Percentiles rank a stretch among this genome's conserved stretches.
phyloP scores from a whole-genome alignment of 2,113 vertebrate genomes.

The Gasterosteus nipponicus region DNA sequence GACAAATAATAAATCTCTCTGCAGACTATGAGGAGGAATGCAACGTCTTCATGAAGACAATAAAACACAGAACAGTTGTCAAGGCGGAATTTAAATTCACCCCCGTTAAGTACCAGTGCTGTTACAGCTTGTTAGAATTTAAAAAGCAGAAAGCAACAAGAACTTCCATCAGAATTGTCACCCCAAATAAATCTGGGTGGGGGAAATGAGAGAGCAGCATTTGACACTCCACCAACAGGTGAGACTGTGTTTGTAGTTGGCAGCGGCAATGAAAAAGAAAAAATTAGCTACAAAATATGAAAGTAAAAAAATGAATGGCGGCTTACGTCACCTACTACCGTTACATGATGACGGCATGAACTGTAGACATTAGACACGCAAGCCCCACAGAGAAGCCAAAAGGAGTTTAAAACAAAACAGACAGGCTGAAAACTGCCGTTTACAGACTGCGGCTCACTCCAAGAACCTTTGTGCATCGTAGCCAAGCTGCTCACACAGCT shows the following conservation, averaged over 20 bases:
- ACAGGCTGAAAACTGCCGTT: constrained; percentile 2
- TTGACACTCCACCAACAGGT: neutral
- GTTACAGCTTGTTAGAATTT: neutral
- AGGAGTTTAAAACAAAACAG: no score
- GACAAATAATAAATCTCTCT: neutral
- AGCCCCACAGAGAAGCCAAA: constrained; percentile 6
- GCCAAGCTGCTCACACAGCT: constrained; percentile 41
- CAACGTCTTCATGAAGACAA: neutral
- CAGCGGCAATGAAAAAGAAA: neutral
- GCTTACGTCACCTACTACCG: neutral
- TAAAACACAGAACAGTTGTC: neutral
- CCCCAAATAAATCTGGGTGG: neutral
- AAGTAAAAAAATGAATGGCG: neutral
- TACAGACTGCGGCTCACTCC: constrained; percentile 1
- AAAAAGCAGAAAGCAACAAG: constrained; percentile 4
- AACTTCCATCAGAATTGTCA: neutral
- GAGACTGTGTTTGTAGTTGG: neutral
- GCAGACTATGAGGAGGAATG: neutral
- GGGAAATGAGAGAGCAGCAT: neutral
- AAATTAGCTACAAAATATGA: neutral
- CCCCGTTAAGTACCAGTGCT: neutral
- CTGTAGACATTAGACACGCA: constrained; percentile 14
- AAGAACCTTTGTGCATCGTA: constrained; percentile 16
- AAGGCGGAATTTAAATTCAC: neutral
- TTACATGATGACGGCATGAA: neutral